phyloP scores from a whole-genome alignment of 2,888 invertebrate genomes.

The Conchocele bisecta region DNA sequence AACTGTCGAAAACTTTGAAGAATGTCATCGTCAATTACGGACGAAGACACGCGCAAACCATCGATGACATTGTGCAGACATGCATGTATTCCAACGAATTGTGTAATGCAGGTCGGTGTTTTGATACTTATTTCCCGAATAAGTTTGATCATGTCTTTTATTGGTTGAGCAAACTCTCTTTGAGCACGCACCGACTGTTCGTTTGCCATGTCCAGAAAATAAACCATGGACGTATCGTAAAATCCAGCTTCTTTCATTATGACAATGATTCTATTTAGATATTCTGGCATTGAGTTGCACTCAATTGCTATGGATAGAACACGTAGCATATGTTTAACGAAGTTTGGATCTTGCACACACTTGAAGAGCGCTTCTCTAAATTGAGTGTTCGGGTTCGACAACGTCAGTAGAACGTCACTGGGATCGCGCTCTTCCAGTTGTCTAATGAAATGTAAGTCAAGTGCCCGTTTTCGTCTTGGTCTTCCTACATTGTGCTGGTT shows the following conservation, averaged over 20 bases:
- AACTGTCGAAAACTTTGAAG: slow-evolving; percentile 40
- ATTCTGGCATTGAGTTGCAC: slow-evolving; percentile 36
- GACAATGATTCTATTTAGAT: slow-evolving; percentile 31
- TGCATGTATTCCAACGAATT: slow-evolving; percentile 44
- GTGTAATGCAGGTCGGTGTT: slow-evolving; percentile 38
- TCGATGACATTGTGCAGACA: slow-evolving; percentile 40
- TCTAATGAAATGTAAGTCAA: too few species aligned
- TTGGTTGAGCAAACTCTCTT: slow-evolving; percentile 22
- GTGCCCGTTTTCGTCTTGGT: too few species aligned
- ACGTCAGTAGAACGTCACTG: slow-evolving; percentile 21
- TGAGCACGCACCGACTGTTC: slow-evolving; percentile 10
- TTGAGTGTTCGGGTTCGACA: slow-evolving; percentile 20
- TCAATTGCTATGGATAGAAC: slow-evolving; percentile 50
- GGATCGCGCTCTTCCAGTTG: slow-evolving; percentile 27
- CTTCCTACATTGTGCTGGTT: too few species aligned
- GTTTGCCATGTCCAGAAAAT: slow-evolving; percentile 34
- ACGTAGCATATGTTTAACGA: slow-evolving; percentile 18
- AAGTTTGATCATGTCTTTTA: slow-evolving; percentile 40
- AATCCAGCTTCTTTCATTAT: slow-evolving; percentile 44
- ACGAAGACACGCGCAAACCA: slow-evolving; percentile 24
- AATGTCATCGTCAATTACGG: slow-evolving; percentile 45
- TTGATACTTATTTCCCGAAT: slow-evolving; percentile 34
- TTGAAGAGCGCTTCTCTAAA: slow-evolving; percentile 21
- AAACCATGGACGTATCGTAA: slow-evolving; percentile 30
- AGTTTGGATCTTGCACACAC: slow-evolving; percentile 5